phyloP scores from a whole-genome alignment of 1,140 invertebrate species.

The Zophobas atratus region DNA sequence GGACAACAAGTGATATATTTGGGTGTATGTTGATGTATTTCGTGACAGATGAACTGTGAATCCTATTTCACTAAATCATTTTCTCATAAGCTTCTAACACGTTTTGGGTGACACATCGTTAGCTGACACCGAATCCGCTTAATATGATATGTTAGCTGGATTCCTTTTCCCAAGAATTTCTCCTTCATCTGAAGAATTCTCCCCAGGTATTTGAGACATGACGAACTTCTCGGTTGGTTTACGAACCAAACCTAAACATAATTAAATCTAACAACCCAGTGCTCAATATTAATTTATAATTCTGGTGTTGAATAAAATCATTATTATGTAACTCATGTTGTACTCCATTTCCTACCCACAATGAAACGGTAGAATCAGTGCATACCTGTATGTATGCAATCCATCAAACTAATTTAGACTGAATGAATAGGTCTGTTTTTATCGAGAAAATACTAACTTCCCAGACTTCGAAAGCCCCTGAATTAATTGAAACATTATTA shows the following conservation, averaged over 20 bases:
- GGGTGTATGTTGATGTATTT: conserved; percentile 64
- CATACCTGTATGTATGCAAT: too few relatives aligned
- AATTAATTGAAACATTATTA: too few relatives aligned
- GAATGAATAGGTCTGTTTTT: too few relatives aligned
- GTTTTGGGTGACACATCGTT: conserved; percentile 60
- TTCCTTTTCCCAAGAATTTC: conserved; percentile 42
- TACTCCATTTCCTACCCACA: too few relatives aligned
- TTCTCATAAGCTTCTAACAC: conserved; percentile 59
- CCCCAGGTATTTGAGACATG: conserved; percentile 32
- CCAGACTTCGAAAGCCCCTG: too few relatives aligned
- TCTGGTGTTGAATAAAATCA: not conserved
- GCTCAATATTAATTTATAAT: conserved; percentile 3
- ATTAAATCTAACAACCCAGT: conserved; percentile 1
- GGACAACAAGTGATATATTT: conserved; percentile 46
- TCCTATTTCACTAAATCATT: conserved; percentile 67
- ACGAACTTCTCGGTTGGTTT: conserved; percentile 3
- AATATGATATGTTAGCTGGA: conserved; percentile 45
- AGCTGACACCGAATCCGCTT: conserved; percentile 57
- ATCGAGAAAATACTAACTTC: too few relatives aligned
- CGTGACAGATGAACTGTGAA: conserved; percentile 67
- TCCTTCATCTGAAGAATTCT: conserved; percentile 36
- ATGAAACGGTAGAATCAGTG: too few relatives aligned
- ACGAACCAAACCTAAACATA: conserved; percentile 18
- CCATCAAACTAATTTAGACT: too few relatives aligned
- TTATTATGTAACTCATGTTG: not conserved